Percentiles rank a stretch among this genome's conserved stretches.
Conservation (phyloP, 1,140 invertebrate species). For the Thaumetopoea pityocampa region DNA sequence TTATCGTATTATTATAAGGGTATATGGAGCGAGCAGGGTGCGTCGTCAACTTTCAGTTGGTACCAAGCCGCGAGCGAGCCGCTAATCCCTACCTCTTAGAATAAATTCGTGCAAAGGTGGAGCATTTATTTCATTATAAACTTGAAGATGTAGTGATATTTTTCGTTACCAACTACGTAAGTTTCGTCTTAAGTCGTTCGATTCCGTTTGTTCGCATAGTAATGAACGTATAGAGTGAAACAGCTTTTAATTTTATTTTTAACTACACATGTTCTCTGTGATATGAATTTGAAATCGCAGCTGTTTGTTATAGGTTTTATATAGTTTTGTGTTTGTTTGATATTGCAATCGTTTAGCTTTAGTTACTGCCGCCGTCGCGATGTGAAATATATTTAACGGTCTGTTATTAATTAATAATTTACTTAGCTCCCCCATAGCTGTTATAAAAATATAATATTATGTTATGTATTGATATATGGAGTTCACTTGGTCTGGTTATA, state of each 20-base stretch:
- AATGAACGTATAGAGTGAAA: constrained; percentile 7
- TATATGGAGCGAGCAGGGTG: constrained; percentile 9
- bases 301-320: constrained; percentile 27
- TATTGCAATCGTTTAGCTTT: constrained; percentile 19
- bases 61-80: constrained; percentile 14
- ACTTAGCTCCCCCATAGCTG: neutral
- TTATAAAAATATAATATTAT: neutral
- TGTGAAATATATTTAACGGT: constrained; percentile 8
- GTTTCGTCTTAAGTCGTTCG: constrained; percentile 27
- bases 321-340: constrained; percentile 17
- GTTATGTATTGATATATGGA: too few relatives aligned
- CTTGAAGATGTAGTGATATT: constrained; percentile 58
- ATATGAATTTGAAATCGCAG: constrained; percentile 36
- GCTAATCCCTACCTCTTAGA: constrained; percentile 61
- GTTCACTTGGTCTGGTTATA: too few relatives aligned
- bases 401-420: constrained; percentile 6
- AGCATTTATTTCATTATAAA: constrained; percentile 56
- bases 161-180: constrained; percentile 62
- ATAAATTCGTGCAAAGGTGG: constrained; percentile 45
- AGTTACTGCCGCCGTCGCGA: neutral
- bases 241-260: constrained; percentile 15
- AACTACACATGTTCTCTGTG: constrained; percentile 36
- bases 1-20: too few relatives aligned
- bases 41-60: constrained; percentile 5
- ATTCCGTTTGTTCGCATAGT: constrained; percentile 31